Evolutionary conservation across 2,888 invertebrate genomes (phyloP).

Genomic region (Drosophila demipolita): DNA sequence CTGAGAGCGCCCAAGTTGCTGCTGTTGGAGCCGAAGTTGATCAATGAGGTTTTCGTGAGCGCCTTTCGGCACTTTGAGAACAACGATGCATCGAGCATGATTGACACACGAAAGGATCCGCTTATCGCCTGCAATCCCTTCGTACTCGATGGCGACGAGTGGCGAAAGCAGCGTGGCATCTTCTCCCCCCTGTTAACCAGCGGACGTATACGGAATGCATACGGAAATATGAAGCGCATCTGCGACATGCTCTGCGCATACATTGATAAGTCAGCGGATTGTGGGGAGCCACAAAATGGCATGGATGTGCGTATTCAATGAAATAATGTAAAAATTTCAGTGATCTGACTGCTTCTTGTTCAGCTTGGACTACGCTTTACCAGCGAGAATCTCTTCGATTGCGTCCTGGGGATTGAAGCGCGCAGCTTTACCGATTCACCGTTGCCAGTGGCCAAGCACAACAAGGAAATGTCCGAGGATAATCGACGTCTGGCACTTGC

Average conservation of each 20-base stretch:
- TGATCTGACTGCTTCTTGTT: background rate
- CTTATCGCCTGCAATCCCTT: constrained; percentile 86
- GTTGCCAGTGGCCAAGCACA: constrained; percentile 80
- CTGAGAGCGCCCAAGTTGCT: constrained; percentile 83
- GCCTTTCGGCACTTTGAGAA: constrained; percentile 85
- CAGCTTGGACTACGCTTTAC: constrained; percentile 84
- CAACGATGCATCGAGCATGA: constrained; percentile 74
- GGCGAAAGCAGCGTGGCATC: constrained; percentile 86
- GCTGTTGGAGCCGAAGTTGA: constrained; percentile 83
- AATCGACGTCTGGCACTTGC: constrained; percentile 68
- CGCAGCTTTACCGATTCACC: constrained; percentile 80
- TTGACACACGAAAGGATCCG: constrained; percentile 85
- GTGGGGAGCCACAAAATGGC: constrained; percentile 82
- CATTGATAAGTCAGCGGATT: constrained; percentile 72
- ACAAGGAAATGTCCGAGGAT: constrained; percentile 80
- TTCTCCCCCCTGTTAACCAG: constrained; percentile 86
- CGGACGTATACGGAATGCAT: constrained; percentile 86
- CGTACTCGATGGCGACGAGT: constrained; percentile 85
- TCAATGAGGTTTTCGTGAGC: constrained; percentile 85
- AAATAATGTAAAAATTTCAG: background rate
- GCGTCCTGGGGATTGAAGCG: constrained; percentile 85
- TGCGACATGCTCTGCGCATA: constrained; percentile 84
- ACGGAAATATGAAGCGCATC: constrained; percentile 85
- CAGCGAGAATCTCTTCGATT: constrained; percentile 85
- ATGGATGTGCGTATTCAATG: constrained; percentile 81